Base-by-base conservation (phyloP, 2,113 vertebrate species). In the Vicugna pacos region DNA sequence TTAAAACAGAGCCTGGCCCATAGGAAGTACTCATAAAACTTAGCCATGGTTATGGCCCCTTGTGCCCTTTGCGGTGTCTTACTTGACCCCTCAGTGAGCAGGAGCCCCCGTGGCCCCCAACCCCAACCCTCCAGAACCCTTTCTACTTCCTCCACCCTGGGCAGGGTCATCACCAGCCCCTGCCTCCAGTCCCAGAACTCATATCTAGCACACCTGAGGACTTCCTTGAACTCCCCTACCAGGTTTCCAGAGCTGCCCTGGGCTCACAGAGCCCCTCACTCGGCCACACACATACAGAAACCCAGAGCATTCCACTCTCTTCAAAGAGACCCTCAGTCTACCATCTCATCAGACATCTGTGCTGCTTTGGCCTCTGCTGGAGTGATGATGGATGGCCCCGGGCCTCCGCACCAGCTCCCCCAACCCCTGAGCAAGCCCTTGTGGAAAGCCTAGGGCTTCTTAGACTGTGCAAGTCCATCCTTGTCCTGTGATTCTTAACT, bases 371-470 rank as follows among this genome's bases (percentile, higher is more conserved):
- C 65, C 42, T 16, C 12, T 35, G 70, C 56, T 65, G 42, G 56
- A 77, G 50, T 22, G 42, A 46, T 1, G 24, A 32, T 3, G 8
- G 52, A 42, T 42, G 38, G 16, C 38, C 60, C 48, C 11, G 30
- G 26, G 0, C 32, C 64, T 65, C 32, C 2, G 75, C 28, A 8
- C 14, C 2, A 4, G 32, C 8, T 0, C 19, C 8, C 1, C 30
- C 10, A 0, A 14, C 2, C 13, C 69, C 20, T 16, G 3, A 72
- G 52, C 35, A 60, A 32, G 16, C n/a, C 50, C 52, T 76, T 4
- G 0, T 4, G n/a, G 28, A 16, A 24, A 60, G 30, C 24, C 72
- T 20, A 15, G 65, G 3, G 9, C 48, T 67, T 50, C 91, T 70
- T 38, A 80, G 87, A 20, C 8, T 9, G 0, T 7, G 50, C 3